A percentile compares a stretch with the other conserved stretches of the same genome.
These are phyloP conservation scores for Meteorus sp. DNA, from an alignment of 1,140 invertebrate species.

Conservation along the genomic window DNA sequence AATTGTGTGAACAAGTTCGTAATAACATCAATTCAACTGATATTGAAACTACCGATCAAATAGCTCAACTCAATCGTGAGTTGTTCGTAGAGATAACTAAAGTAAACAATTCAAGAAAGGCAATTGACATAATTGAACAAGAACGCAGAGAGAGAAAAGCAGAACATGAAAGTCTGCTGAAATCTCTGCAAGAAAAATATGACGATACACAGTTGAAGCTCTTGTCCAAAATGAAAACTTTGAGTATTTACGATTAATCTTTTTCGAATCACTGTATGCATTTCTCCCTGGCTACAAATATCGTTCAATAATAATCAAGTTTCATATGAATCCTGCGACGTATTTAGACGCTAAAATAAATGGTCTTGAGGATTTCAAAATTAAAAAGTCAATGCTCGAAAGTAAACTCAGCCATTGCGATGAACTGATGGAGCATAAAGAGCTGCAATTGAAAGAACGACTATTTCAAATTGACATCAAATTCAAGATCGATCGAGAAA, in stretches of 20 bases:
- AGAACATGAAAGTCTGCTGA: slow-evolving; percentile 32
- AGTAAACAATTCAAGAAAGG: slow-evolving; percentile 30
- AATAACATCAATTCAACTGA: slow-evolving; percentile 20
- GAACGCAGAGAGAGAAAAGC: slow-evolving; percentile 27
- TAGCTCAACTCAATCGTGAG: slow-evolving; percentile 38
- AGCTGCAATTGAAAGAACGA: slow-evolving; percentile 30
- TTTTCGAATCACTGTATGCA: too few species aligned
- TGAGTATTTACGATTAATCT: too few species aligned
- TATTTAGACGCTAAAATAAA: slow-evolving; percentile 43
- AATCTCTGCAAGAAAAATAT: slow-evolving; percentile 37
- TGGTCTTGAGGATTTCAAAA: slow-evolving; percentile 45
- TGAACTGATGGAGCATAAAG: slow-evolving; percentile 28
- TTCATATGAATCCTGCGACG: too few species aligned
- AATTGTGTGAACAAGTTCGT: slow-evolving; percentile 22
- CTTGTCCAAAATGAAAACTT: slow-evolving; percentile 37
- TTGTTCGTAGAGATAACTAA: slow-evolving; percentile 32
- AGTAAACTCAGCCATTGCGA: slow-evolving; percentile 33
- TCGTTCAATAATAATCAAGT: too few species aligned
- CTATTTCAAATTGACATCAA: slow-evolving; percentile 33
- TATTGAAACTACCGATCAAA: slow-evolving; percentile 36
- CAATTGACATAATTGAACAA: slow-evolving; percentile 30
- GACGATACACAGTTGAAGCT: slow-evolving; percentile 33
- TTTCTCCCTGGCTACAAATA: too few species aligned
- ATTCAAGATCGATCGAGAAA: slow-evolving; percentile 41
- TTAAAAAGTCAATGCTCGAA: slow-evolving; percentile 24